Evolutionary conservation across 1,140 invertebrate species (phyloP), one percentile per base, ranked within the genome.

Genomic region (Choristoneura fumiferana): DNA sequence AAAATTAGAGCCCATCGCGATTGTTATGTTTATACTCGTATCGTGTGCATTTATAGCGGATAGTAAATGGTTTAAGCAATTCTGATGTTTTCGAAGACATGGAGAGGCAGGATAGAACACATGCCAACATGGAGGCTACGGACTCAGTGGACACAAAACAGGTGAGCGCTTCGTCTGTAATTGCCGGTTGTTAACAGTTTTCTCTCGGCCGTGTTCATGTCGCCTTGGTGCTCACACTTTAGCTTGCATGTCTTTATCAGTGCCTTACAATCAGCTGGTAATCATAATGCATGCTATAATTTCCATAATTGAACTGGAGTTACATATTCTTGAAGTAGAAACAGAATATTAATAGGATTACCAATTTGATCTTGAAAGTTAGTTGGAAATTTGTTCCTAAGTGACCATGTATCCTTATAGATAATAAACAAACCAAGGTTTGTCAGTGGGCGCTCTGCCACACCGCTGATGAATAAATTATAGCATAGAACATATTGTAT

Each of bases 1-100:
- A 84, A 80, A 69, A 77, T 74, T 73, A n/a, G 72, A 76, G 82
- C 69, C 68, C 75, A 78, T 87, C 84, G 73, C 71, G 81, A 79
- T 84, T 86, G 83, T 84, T 84, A 89, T 89, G 84, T 81, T 87
- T 80, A 74, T 81, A 66, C 71, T 77, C 62, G 66, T 71, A 71
- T 66, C 78, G 68, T 86, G 76, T 81, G 69, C 71, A 67, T 83
- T 78, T 73, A 63, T 71, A 68, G 68, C 58, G 66, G 65, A 69
- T 60, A 71, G 76, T 79, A 73, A 63, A 82, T 81, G 80, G 76
- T 72, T 69, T 84, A 84, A 69, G 59, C 64, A 65, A 76, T 89
- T 87, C 83, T 89, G 80, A 89, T 89, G 86, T 84, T 84, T 86
- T 74, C 81, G 66, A 86, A 75, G 71, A 71, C 65, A 89, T 89